Conservation (phyloP, 2,113 vertebrate species). For the Spheniscus mendiculus region DNA sequence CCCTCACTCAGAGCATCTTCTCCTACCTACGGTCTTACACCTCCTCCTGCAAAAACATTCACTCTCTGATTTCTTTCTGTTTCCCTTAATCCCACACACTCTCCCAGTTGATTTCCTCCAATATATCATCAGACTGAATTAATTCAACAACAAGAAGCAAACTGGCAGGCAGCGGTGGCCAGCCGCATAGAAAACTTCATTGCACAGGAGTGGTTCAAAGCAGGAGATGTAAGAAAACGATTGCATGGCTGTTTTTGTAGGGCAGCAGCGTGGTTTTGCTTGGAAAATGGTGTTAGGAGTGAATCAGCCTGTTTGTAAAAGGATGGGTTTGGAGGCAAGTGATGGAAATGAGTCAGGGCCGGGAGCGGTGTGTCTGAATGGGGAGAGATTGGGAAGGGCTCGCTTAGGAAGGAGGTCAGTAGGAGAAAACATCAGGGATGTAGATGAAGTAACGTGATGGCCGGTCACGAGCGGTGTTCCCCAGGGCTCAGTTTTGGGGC, state of each 20-base stretch:
- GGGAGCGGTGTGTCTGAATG: rapidly evolving
- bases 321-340: not conserved
- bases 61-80: not conserved
- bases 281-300: not conserved
- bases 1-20: not conserved
- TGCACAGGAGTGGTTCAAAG: not conserved
- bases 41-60: not conserved
- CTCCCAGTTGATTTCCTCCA: not conserved
- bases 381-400: not conserved
- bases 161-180: not conserved
- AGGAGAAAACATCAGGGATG: not conserved
- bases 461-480: too few species aligned
- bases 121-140: not conserved
- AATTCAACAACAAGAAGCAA: not conserved
- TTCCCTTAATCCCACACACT: not conserved
- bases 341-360: not conserved
- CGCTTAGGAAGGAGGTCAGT: not conserved
- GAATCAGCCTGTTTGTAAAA: not conserved
- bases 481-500: too few species aligned
- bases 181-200: not conserved
- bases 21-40: not conserved
- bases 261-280: not conserved
- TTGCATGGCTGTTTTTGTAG: not conserved
- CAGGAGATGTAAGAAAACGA: not conserved
- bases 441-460: not conserved